These are phyloP conservation scores for Galagoides demidoff DNA, from an alignment of 2,797 vertebrate genomes.

Conservation along the genomic window DNA sequence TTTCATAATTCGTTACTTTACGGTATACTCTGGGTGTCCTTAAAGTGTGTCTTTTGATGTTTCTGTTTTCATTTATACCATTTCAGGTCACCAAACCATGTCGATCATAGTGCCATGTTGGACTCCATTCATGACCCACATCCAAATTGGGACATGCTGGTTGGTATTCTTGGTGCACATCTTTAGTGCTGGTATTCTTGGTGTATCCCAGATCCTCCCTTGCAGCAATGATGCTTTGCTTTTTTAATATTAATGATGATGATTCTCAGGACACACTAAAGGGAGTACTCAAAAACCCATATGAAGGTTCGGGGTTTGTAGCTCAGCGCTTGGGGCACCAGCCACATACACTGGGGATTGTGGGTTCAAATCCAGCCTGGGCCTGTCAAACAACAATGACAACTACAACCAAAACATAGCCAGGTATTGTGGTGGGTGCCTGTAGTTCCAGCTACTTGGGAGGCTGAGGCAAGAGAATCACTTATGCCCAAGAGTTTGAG, in stretches of 20 bases:
- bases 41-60: not conserved
- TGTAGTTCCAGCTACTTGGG: too few relatives aligned
- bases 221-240: not conserved
- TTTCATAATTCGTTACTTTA: not conserved
- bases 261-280: not conserved
- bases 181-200: not conserved
- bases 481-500: too few relatives aligned
- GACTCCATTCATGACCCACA: not conserved
- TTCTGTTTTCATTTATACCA: not conserved
- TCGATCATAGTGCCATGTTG: too few relatives aligned
- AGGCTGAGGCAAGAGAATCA: too few relatives aligned
- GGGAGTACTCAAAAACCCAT: not conserved
- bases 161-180: too few relatives aligned
- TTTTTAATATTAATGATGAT: not conserved
- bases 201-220: not conserved
- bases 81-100: not conserved
- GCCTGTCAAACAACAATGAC: too few relatives aligned
- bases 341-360: too few relatives aligned
- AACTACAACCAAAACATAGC: too few relatives aligned
- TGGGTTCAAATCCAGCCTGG: too few relatives aligned
- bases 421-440: too few relatives aligned
- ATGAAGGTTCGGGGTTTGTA: too few relatives aligned
- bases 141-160: not conserved
- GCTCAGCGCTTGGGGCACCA: too few relatives aligned
- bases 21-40: not conserved